Evolutionary conservation across 2,113 vertebrate genomes (phyloP).

Genomic region (Pelecanus crispus): DNA sequence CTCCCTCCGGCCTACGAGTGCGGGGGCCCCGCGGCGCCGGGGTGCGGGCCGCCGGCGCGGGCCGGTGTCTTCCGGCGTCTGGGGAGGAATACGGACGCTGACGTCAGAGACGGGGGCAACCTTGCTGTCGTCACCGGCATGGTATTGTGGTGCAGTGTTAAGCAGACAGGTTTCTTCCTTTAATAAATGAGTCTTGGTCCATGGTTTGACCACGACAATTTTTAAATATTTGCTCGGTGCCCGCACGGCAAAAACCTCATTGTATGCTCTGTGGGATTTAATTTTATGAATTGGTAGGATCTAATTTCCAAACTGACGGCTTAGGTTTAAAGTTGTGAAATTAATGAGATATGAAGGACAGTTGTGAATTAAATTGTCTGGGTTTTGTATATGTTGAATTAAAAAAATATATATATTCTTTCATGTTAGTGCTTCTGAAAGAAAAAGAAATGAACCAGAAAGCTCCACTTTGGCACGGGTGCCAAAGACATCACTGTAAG

Average conservation of each 20-base stretch:
- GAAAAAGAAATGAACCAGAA: background rate
- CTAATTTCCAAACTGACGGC: rapidly evolving
- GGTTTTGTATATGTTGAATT: background rate
- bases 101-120: background rate
- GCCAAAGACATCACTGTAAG: background rate
- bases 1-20: background rate
- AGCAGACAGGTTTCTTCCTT: rapidly evolving
- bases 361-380: background rate
- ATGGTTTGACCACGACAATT: rapidly evolving
- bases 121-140: background rate
- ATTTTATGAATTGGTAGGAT: rapidly evolving
- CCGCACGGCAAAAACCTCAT: background rate
- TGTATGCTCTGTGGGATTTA: background rate
- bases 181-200: background rate
- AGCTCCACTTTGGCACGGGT: rapidly evolving
- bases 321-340: background rate
- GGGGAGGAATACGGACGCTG: background rate
- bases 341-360: rapidly evolving
- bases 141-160: rapidly evolving
- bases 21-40: background rate
- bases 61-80: background rate
- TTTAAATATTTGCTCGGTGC: background rate
- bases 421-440: background rate
- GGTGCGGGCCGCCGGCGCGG: no score
- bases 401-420: background rate